These are phyloP conservation scores for Cirrhinus mrigala DNA, from an alignment of 2,797 vertebrate species.

Conservation along the genomic window DNA sequence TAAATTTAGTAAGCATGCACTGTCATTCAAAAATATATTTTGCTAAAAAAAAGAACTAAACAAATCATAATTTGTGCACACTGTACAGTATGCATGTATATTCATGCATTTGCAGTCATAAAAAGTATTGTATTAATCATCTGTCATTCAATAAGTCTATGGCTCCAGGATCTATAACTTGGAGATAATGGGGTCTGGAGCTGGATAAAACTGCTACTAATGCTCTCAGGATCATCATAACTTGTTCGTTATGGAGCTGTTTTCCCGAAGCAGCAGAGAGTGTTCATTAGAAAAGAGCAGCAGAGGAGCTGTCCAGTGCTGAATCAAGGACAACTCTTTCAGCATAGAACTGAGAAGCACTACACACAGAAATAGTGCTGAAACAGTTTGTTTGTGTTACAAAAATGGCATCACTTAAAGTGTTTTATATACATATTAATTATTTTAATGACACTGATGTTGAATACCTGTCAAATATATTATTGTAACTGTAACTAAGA, in stretches of 20 bases:
- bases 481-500: neutral
- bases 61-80: neutral
- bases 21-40: neutral
- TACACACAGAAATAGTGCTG: neutral
- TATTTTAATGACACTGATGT: neutral
- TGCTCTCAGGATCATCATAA: conserved; percentile 13
- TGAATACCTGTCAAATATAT: neutral
- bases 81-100: neutral
- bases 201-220: conserved; percentile 11
- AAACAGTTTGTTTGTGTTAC: neutral
- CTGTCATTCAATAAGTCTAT: neutral
- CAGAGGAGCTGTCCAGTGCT: neutral
- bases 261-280: conserved; percentile 11
- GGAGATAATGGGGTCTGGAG: conserved; percentile 6
- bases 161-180: conserved; percentile 5
- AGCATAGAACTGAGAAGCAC: neutral
- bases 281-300: conserved; percentile 34
- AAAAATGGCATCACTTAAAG: neutral
- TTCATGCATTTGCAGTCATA: neutral
- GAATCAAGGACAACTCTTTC: neutral
- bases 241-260: conserved; percentile 14
- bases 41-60: neutral
- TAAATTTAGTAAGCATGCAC: neutral
- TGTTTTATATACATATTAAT: neutral
- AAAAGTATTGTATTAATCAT: neutral